Evolutionary conservation across 2,797 vertebrate genomes (phyloP).

Genomic region (Zenarchopterus dispar): DNA sequence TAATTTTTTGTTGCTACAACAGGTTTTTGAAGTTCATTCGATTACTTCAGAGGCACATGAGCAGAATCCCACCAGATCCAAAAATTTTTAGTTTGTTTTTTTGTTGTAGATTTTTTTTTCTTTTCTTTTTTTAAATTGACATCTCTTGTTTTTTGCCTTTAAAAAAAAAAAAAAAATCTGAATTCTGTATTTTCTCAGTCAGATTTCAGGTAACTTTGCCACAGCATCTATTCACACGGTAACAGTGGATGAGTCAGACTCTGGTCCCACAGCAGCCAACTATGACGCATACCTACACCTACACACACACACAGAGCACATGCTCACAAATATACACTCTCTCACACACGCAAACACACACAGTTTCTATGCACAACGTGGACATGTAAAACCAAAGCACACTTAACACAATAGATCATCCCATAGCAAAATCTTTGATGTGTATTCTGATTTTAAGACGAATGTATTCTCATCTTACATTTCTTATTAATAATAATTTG

Average conservation of each 20-base stretch:
- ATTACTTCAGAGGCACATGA: neutral
- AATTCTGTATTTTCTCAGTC: conserved; percentile 2
- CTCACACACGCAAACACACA: neutral
- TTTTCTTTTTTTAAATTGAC: neutral
- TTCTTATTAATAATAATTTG: conserved; percentile 1
- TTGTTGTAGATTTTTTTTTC: neutral
- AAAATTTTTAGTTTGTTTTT: neutral
- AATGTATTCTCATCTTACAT: no score
- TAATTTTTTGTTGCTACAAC: neutral
- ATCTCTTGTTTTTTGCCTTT: no score
- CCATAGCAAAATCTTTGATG: conserved; percentile 3
- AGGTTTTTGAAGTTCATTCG: neutral
- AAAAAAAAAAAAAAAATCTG: neutral
- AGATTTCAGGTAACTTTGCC: conserved; percentile 66
- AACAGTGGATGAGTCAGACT: conserved; percentile 84
- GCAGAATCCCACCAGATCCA: neutral
- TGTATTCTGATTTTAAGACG: neutral
- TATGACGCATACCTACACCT: conserved; percentile 78
- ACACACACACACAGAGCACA: conserved; percentile 36
- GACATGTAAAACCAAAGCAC: conserved; percentile 24
- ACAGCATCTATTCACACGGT: conserved; percentile 64
- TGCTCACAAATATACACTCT: conserved; percentile 13
- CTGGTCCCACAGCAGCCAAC: conserved; percentile 77
- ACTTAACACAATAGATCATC: neutral
- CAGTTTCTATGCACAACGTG: neutral